Evolutionary conservation across 2,113 vertebrate genomes (phyloP), one percentile per base, ranked within the genome.

Genomic region (Oncorhynchus mykiss): DNA sequence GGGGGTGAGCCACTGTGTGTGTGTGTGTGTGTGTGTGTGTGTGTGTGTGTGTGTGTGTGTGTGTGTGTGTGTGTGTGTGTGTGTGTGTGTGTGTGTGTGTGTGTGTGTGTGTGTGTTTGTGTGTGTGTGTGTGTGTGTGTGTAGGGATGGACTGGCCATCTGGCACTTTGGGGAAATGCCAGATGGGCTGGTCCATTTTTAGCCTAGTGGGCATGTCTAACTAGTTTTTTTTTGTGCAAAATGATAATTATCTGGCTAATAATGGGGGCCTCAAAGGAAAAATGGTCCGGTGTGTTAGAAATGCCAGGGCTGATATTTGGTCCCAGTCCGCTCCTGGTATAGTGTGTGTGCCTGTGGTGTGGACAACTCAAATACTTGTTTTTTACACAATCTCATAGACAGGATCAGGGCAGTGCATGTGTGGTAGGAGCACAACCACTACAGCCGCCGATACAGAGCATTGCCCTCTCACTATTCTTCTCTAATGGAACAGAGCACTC

Each of bases 331-430:
- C n/a, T 18, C 57, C 18, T 82, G 75, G 67, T 73, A 71, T 77
- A 45, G 72, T 76, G 75, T 76, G 67, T 71, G 70, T 71, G 71
- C 71, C 74, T 83, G 83, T 80, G 25, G 87, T 84, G 86, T 80
- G 86, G 85, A 77, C 81, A 89, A 87, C 84, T 88, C 86, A 86
- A 88, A 82, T 86, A 84, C 78, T 86, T 80, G 85, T 81, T 74
- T 80, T 81, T 88, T 78, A 83, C 80, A 87, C 88, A 77, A 78
- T 86, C 87, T 82, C 71, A 82, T 84, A 86, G 87, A 82, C 86
- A 86, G 84, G 77, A 87, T 89, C 82, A 87, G 86, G 81, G 86
- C 86, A 84, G 85, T 80, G 48, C 70, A 25, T 81, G 31, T 79
- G 51, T 79, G 69, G 59, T 73, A 67, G 25, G 29, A 29, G 60